Percentiles rank a stretch among this genome's conserved stretches.
Conservation (phyloP, 2,888 invertebrate genomes). For the Glaucopsyche alexis region DNA sequence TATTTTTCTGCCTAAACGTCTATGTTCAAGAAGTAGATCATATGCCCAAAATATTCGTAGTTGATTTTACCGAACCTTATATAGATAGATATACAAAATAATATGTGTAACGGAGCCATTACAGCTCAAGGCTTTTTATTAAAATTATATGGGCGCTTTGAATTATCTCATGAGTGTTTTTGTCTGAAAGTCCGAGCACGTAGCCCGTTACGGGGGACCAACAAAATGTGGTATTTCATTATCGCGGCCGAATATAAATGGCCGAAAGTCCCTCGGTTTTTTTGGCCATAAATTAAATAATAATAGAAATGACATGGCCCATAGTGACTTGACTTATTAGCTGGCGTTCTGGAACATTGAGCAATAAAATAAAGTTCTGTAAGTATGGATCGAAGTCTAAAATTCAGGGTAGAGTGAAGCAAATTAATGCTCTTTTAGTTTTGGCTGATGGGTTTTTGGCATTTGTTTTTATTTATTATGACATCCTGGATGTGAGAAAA, state of each 20-base stretch:
- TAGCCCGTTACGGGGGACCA: neutral
- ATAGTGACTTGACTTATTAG: neutral
- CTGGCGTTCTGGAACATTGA: neutral
- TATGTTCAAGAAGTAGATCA: too few species aligned
- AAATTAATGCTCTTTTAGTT: too few species aligned
- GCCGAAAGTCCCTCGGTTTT: neutral
- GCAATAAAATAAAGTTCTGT: neutral
- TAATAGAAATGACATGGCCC: neutral
- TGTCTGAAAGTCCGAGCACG: slow-evolving; percentile 25
- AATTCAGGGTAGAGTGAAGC: too few species aligned
- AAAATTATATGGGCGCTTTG: neutral
- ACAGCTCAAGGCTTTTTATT: too few species aligned
- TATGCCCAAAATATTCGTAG: too few species aligned
- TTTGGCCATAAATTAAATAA: slow-evolving; percentile 19
- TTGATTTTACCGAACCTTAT: too few species aligned
- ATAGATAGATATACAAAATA: too few species aligned
- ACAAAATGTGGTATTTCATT: slow-evolving; percentile 29
- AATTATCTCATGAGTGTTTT: slow-evolving; percentile 1
- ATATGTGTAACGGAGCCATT: too few species aligned
- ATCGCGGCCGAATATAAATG: slow-evolving; percentile 5
- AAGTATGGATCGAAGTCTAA: neutral
- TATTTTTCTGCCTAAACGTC: too few species aligned
- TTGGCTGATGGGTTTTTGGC: too few species aligned
- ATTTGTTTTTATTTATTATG: too few species aligned
- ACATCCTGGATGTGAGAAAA: too few species aligned